Percentiles rank a stretch among this genome's conserved stretches.
Conservation (phyloP, 2,113 vertebrate genomes). For the Neotoma lepida region DNA sequence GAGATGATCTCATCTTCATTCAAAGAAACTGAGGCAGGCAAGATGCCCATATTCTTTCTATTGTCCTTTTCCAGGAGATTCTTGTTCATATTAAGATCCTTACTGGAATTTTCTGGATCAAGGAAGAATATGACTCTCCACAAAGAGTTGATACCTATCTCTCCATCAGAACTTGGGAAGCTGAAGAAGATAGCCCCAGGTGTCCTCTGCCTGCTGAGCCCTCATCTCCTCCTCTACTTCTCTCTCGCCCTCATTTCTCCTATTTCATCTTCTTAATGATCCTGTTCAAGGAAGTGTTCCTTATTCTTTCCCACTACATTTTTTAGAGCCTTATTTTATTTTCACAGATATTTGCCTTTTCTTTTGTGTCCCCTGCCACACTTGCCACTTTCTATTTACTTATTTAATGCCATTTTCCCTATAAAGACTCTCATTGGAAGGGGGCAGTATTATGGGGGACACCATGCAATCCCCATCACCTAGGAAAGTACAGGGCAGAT, state of each 20-base stretch:
- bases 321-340: background rate
- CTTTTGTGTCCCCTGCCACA: background rate
- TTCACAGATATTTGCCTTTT: background rate
- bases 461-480: background rate
- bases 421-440: background rate
- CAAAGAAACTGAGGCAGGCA: background rate
- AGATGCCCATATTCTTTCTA: background rate
- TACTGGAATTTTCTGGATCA: background rate
- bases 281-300: background rate
- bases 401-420: background rate
- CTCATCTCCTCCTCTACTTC: background rate
- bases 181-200: background rate
- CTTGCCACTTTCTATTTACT: background rate
- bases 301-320: background rate
- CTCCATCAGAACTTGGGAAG: background rate
- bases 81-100: background rate
- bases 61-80: background rate
- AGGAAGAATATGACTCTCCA: background rate
- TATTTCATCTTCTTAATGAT: background rate
- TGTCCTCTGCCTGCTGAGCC: background rate
- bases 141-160: background rate
- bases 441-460: background rate
- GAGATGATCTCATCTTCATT: background rate
- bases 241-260: background rate
- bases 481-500: background rate